phyloP scores from a whole-genome alignment of 2,797 vertebrate species.

The Triplophysa bombifrons region DNA sequence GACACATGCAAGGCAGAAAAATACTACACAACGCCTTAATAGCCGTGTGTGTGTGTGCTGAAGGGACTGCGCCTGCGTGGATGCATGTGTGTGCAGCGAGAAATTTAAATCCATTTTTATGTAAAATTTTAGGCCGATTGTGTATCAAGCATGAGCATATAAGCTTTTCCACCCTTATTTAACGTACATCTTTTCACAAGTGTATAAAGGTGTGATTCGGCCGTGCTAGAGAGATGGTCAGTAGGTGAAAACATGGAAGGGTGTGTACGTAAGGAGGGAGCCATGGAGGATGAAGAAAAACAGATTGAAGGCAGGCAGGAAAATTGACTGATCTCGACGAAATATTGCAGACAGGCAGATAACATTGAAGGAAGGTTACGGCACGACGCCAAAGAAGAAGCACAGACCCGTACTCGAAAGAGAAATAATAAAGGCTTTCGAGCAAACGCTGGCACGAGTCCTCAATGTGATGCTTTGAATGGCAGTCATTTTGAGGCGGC shows the following conservation, averaged over 20 bases:
- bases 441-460: constrained; percentile 42
- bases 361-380: constrained; percentile 35
- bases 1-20: constrained; percentile 21
- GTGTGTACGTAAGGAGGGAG: constrained; percentile 58
- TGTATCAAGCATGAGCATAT: not conserved
- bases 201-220: constrained; percentile 7
- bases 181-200: not conserved
- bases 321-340: constrained; percentile 68
- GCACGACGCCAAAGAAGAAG: constrained; percentile 37
- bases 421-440: constrained; percentile 46
- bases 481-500: constrained; percentile 52
- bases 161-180: not conserved
- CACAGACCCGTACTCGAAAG: constrained; percentile 50
- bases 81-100: constrained; percentile 52
- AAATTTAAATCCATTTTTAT: constrained; percentile 26
- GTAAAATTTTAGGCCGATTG: constrained; percentile 7
- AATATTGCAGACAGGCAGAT: constrained; percentile 50
- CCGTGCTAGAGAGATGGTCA: constrained; percentile 31
- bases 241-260: constrained; percentile 54
- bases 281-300: constrained; percentile 59
- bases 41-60: constrained; percentile 47
- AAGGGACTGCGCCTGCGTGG: constrained; percentile 40
- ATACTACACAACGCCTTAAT: constrained; percentile 39
- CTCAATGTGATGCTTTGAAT: constrained; percentile 56
- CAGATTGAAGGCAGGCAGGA: constrained; percentile 51